Evolutionary conservation across 2,888 invertebrate genomes (phyloP).

Genomic region (Prosopocoilus inquinatus): DNA sequence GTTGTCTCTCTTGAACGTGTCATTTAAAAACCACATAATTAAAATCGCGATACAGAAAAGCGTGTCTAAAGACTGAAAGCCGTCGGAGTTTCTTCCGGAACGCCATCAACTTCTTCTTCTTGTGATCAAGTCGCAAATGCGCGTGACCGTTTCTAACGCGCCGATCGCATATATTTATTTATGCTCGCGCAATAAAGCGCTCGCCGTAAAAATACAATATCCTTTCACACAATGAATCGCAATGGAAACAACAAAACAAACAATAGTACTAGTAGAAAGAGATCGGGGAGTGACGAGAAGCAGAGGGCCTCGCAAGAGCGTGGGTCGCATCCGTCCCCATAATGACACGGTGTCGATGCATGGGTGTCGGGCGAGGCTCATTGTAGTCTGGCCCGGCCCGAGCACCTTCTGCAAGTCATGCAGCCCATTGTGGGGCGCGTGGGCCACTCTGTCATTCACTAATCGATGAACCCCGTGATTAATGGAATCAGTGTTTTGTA

Average conservation of each 20-base stretch:
- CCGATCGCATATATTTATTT: too few species aligned
- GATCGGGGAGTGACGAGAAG: conserved; percentile 3
- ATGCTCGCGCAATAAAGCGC: too few species aligned
- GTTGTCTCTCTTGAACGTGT: too few species aligned
- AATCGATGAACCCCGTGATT: conserved; percentile 35
- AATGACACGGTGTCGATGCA: conserved; percentile 37
- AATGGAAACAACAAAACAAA: conserved; percentile 20
- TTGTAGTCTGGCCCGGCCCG: conserved; percentile 35
- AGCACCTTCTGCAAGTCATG: conserved; percentile 33
- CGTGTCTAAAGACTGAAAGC: too few species aligned
- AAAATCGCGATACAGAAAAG: too few species aligned
- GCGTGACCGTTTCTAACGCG: too few species aligned
- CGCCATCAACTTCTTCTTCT: too few species aligned
- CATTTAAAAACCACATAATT: too few species aligned
- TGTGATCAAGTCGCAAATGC: too few species aligned
- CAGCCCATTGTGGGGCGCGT: conserved; percentile 28
- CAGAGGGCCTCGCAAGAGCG: conserved; percentile 13
- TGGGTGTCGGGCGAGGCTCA: conserved; percentile 33
- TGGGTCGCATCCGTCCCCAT: conserved; percentile 33
- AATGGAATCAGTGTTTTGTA: conserved; percentile 34
- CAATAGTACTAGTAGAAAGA: conserved; percentile 13
- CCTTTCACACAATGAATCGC: conserved; percentile 13
- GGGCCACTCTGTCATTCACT: conserved; percentile 35
- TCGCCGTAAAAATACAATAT: neutral
- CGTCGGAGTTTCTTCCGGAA: too few species aligned